Base-by-base conservation (phyloP, 1,140 invertebrate species). In the Musca domestica region DNA sequence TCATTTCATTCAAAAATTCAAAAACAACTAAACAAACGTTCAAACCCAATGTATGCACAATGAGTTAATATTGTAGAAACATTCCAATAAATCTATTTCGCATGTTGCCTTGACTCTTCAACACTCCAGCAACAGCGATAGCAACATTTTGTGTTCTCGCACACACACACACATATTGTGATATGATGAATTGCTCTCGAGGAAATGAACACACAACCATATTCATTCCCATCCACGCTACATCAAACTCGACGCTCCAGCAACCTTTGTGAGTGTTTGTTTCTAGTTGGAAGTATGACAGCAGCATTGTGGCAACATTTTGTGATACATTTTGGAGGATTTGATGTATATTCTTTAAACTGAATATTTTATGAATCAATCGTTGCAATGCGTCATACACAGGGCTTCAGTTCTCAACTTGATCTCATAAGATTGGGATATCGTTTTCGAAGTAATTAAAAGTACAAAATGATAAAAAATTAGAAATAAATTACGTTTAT, bases 1-100 rank as follows among this genome's bases (percentile, higher is more conserved):
- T 76, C 74, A 76, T 77, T 41, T 41, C 34, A 41, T 41, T 41
- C 34, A 41, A 41, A 41, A 41, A 41, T 41, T 79, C 77, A 79
- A 77, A 75, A 76, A 79, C 75, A 80, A 80, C 68, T 69, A 69
- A 74, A 78, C 71, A 68, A 71, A 68, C 72, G 70, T 69, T 48
- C 65, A 52, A 61, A 41, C 67, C 34, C 34, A 66, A 66, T 72
- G 73, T 69, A 72, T 73, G 49, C 69, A 68, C 73, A 74, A 74
- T 71, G 71, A 74, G 72, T 71, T 67, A 34, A 72, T 74, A 20
- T 76, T 74, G 72, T 74, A 77, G 34, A 41, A 74, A 74, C 76
- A 78, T 77, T 72, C 66, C 68, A 68, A 70, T 71, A 72, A 71
- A 71, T 71, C 71, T 69, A 71, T 71, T 68, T 68, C 63, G 51